phyloP scores from a whole-genome alignment of 2,113 vertebrate species.

The Anser brachyrhynchus region DNA sequence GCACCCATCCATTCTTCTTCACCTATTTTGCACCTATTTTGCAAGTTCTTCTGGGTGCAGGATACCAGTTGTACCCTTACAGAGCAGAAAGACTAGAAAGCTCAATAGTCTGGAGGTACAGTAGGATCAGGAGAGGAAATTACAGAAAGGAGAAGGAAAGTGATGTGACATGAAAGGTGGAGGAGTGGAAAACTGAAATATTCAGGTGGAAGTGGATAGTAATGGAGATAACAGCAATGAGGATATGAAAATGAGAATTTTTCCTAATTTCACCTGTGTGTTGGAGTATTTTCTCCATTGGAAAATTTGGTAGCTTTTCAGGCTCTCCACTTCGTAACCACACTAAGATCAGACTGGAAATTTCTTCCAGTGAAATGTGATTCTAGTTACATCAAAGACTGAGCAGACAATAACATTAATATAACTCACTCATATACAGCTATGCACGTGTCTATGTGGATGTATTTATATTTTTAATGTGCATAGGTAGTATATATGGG shows the following conservation, averaged over 20 bases:
- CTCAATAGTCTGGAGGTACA: neutral
- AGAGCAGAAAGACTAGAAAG: neutral
- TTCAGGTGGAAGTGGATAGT: neutral
- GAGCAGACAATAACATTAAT: neutral
- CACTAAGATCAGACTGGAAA: neutral
- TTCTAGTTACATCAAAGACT: neutral
- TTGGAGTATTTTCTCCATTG: neutral
- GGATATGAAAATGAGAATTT: neutral
- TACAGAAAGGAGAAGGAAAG: neutral
- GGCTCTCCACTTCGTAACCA: neutral
- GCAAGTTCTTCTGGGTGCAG: neutral
- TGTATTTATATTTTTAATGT: neutral
- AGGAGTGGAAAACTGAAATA: neutral
- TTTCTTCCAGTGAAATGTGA: neutral
- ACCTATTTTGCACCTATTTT: neutral
- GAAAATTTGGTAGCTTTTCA: neutral
- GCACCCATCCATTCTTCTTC: accelerated
- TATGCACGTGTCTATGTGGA: neutral
- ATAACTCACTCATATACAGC: accelerated
- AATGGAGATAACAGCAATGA: neutral
- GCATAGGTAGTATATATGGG: too few species aligned
- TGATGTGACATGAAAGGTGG: neutral
- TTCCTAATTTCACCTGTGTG: neutral
- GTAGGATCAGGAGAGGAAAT: neutral
- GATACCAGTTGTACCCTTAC: neutral